Evolutionary conservation across 2,888 invertebrate species (phyloP).

Genomic region (Archips crataeganus): DNA sequence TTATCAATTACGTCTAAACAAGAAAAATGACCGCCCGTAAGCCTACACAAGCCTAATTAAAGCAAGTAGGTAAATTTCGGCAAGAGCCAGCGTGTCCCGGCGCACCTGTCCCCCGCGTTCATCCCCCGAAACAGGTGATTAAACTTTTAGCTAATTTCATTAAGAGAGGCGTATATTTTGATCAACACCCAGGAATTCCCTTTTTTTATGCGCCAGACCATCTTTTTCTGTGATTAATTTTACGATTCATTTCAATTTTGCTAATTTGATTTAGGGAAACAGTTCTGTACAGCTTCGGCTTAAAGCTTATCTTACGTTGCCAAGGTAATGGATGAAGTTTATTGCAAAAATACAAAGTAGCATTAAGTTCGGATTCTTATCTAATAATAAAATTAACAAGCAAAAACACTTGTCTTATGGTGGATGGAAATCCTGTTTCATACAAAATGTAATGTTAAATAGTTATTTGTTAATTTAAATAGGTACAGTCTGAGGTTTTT

Average conservation of each 20-base stretch:
- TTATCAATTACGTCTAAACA: slow-evolving; percentile 84
- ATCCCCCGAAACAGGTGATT: slow-evolving; percentile 73
- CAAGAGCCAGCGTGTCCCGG: slow-evolving; percentile 63
- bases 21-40: slow-evolving; percentile 81
- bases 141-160: slow-evolving; percentile 77
- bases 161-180: slow-evolving; percentile 73
- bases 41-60: slow-evolving; percentile 82
- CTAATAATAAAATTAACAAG: neutral
- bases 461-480: too few relatives aligned
- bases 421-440: neutral
- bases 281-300: slow-evolving; percentile 2
- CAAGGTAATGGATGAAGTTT: neutral
- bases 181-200: slow-evolving; percentile 63
- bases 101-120: slow-evolving; percentile 51
- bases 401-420: neutral
- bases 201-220: slow-evolving; percentile 57
- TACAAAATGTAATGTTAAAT: neutral
- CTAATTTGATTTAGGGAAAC: slow-evolving; percentile 45
- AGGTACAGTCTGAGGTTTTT: too few relatives aligned
- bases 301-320: slow-evolving; percentile 8
- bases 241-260: slow-evolving; percentile 59
- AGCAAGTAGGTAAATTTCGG: slow-evolving; percentile 80
- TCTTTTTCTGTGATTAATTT: slow-evolving; percentile 54
- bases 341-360: neutral
- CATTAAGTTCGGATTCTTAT: neutral